Conservation (phyloP, 1,140 invertebrate species). For the Nasonia longicornis region DNA sequence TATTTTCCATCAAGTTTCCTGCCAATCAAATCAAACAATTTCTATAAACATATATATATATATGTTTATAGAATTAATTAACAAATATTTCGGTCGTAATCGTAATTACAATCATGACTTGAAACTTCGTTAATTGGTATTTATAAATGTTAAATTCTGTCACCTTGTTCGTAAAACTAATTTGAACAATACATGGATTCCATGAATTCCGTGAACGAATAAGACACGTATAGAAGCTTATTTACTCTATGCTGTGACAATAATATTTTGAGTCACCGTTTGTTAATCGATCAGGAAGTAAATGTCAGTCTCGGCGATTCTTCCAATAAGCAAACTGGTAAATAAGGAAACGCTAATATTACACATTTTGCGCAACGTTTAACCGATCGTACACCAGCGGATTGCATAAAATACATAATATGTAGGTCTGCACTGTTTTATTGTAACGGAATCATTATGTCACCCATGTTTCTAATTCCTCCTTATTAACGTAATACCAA, state of each 20-base stretch:
- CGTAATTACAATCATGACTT: too few relatives aligned
- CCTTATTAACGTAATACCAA: neutral
- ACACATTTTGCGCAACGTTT: neutral
- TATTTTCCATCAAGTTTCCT: too few relatives aligned
- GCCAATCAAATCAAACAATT: too few relatives aligned
- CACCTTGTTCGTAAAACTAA: too few relatives aligned
- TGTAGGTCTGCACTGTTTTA: conserved; percentile 43
- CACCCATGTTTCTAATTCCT: conserved; percentile 12
- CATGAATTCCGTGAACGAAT: neutral
- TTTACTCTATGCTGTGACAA: neutral
- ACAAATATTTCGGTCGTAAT: too few relatives aligned
- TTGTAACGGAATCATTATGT: conserved; percentile 45
- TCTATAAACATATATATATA: too few relatives aligned
- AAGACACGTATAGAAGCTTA: neutral
- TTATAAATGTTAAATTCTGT: too few relatives aligned
- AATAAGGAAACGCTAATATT: neutral
- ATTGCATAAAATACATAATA: conserved; percentile 42
- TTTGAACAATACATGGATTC: too few relatives aligned
- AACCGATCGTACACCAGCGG: neutral
- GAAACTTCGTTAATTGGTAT: too few relatives aligned
- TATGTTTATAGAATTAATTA: too few relatives aligned
- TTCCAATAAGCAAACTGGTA: neutral
- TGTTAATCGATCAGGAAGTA: neutral
- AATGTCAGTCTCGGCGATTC: neutral
- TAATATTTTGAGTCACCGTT: neutral